Evolutionary conservation across 2,113 vertebrate genomes (phyloP).

Genomic region (Cyanoliseus patagonus): DNA sequence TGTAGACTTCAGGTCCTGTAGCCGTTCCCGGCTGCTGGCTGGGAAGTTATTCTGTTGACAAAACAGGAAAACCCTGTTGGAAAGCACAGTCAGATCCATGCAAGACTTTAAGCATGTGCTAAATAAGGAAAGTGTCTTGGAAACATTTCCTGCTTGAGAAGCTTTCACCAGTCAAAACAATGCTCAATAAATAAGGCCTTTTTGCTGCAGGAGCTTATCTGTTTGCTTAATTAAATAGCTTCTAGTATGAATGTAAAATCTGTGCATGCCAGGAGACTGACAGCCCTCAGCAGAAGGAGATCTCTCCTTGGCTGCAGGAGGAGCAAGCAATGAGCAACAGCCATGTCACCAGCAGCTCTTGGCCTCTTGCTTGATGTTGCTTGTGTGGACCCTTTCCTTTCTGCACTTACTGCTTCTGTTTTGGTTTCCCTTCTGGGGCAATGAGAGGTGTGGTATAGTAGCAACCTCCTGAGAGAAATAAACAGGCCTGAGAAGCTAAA

Average conservation of each 20-base stretch:
- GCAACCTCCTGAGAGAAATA: neutral
- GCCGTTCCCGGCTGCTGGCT: slow-evolving; percentile 90
- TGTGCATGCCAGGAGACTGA: neutral
- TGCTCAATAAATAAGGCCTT: slow-evolving; percentile 42
- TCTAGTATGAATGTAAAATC: neutral
- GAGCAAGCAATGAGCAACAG: neutral
- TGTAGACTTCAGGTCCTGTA: slow-evolving; percentile 96
- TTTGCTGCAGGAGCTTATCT: slow-evolving; percentile 22
- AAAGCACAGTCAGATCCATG: slow-evolving; percentile 21
- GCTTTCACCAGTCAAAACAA: slow-evolving; percentile 58
- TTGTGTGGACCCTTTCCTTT: neutral
- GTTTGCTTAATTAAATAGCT: slow-evolving; percentile 45
- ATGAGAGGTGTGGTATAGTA: neutral
- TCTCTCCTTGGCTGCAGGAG: neutral
- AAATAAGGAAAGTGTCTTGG: slow-evolving; percentile 42
- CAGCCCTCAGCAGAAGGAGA: neutral
- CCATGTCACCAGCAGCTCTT: neutral
- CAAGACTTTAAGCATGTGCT: neutral
- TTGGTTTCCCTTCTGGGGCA: neutral
- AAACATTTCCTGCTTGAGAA: slow-evolving; percentile 7
- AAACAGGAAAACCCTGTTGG: slow-evolving; percentile 41
- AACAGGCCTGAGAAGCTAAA: neutral
- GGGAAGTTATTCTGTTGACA: slow-evolving; percentile 93
- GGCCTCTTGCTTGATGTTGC: neutral
- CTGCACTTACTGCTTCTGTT: neutral